Percentiles rank a stretch among this genome's conserved stretches.
Evolutionary conservation across 2,888 invertebrate species (phyloP).

Genomic region (Platycheirus albimanus): DNA sequence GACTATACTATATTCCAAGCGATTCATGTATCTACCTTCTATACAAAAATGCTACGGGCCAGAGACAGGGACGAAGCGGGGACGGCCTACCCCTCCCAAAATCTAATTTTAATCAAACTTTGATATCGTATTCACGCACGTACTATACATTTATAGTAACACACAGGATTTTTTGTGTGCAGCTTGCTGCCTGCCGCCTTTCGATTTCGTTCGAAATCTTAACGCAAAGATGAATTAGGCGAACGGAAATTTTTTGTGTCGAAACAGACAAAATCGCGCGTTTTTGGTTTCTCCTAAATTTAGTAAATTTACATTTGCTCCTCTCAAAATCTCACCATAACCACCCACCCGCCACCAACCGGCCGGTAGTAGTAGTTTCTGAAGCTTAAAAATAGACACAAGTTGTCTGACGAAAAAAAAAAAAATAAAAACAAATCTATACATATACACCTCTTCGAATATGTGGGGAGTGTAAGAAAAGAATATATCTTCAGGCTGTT

Average conservation of each 20-base stretch:
- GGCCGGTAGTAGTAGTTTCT: slow-evolving; percentile 1
- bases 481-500: slow-evolving; percentile 9
- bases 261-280: slow-evolving; percentile 23
- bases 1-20: slow-evolving; percentile 20
- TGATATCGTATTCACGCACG: slow-evolving; percentile 51
- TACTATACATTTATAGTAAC: background rate
- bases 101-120: slow-evolving; percentile 71
- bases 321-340: background rate
- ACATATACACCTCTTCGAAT: background rate
- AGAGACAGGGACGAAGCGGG: no score
- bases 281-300: slow-evolving; percentile 55
- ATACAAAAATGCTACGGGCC: no score
- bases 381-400: slow-evolving; percentile 32
- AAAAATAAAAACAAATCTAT: background rate
- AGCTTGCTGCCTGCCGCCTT: background rate
- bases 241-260: slow-evolving; percentile 43
- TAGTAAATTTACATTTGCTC: slow-evolving; percentile 53
- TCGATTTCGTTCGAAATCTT: background rate
- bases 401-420: slow-evolving; percentile 19
- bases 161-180: background rate
- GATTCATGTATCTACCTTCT: background rate
- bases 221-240: slow-evolving; percentile 30
- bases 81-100: slow-evolving; percentile 15
- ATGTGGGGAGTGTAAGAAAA: no score
- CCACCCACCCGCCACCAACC: background rate